These are phyloP conservation scores for Microcaecilia unicolor DNA, from an alignment of 2,797 vertebrate species.

Conservation along the genomic window DNA sequence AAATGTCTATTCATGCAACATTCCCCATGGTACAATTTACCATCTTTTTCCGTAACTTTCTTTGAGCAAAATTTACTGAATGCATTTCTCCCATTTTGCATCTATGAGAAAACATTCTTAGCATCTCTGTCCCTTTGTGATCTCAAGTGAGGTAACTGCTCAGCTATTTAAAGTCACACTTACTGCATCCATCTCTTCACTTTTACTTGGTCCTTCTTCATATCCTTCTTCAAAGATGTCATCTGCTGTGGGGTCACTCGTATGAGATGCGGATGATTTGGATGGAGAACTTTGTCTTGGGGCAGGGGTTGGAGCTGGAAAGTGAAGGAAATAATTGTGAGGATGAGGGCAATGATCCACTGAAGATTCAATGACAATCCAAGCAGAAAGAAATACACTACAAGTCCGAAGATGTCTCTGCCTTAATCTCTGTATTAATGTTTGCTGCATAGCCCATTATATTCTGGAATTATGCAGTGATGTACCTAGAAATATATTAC, in stretches of 20 bases:
- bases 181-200: conserved; percentile 86
- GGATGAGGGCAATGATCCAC: conserved; percentile 8
- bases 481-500: conserved; percentile 8
- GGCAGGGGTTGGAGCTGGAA: conserved; percentile 86
- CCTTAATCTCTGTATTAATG: neutral
- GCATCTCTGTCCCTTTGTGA: neutral
- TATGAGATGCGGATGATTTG: conserved; percentile 87
- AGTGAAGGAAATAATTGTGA: conserved; percentile 1
- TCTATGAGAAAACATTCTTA: neutral
- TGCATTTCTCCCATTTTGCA: too few relatives aligned
- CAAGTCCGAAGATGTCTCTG: neutral
- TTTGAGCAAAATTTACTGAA: too few relatives aligned
- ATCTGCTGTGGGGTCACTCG: conserved; percentile 72
- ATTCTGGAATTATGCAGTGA: conserved; percentile 3
- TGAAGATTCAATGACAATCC: neutral
- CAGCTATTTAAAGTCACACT: conserved; percentile 50
- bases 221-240: conserved; percentile 92
- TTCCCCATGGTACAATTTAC: too few relatives aligned
- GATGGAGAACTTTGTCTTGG: conserved; percentile 89
- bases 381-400: conserved; percentile 3
- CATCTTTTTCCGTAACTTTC: too few relatives aligned
- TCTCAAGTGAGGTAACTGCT: neutral
- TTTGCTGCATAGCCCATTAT: too few relatives aligned
- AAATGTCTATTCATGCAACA: too few relatives aligned
- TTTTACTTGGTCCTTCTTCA: conserved; percentile 93